These are phyloP conservation scores for Drosophila burlai DNA, from an alignment of 1,140 invertebrate species.

Conservation along the genomic window DNA sequence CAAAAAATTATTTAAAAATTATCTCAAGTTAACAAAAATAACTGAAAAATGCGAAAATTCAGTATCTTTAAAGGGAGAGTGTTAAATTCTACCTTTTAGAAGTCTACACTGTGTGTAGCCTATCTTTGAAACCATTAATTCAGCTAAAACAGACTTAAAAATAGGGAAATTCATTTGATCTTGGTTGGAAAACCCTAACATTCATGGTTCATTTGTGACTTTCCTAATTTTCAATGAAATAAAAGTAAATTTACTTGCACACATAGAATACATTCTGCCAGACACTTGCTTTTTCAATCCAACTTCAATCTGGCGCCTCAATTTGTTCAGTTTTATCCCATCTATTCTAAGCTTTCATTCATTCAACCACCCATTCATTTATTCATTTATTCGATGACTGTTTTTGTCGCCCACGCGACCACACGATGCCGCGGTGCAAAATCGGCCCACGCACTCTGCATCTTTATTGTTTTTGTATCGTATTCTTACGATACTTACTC, in stretches of 20 bases:
- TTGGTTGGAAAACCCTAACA: too few species aligned
- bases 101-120: neutral
- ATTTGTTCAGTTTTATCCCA: constrained; percentile 8
- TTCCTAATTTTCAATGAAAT: neutral
- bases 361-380: constrained; percentile 13
- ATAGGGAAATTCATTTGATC: too few species aligned
- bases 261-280: too few species aligned
- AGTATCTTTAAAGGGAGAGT: too few species aligned
- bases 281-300: constrained; percentile 11
- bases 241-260: neutral
- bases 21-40: neutral
- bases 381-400: constrained; percentile 38
- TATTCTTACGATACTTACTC: neutral
- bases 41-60: too few species aligned
- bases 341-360: neutral
- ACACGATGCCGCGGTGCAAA: constrained; percentile 31
- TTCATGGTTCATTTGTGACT: too few species aligned
- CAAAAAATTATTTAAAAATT: neutral
- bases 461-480: neutral
- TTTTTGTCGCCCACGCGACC: constrained; percentile 26
- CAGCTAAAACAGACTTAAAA: too few species aligned
- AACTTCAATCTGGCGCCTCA: constrained; percentile 12
- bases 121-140: too few species aligned
- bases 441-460: constrained; percentile 29
- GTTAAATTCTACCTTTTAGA: too few species aligned